Conservation (phyloP, 1,140 invertebrate genomes). For the Dendrolimus kikuchii region DNA sequence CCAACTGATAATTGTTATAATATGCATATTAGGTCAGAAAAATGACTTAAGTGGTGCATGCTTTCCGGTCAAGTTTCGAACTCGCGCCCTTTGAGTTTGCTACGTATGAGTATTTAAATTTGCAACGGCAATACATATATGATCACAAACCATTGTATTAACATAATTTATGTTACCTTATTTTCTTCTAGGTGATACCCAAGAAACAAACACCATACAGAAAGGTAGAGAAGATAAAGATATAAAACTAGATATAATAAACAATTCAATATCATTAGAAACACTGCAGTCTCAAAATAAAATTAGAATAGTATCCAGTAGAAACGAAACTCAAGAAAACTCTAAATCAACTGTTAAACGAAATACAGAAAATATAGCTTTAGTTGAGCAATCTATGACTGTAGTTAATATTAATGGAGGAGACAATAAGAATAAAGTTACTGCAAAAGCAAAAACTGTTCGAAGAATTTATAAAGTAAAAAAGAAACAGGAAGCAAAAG, state of each 20-base stretch:
- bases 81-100: no score
- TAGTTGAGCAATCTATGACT: slow-evolving; percentile 33
- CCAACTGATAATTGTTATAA: no score
- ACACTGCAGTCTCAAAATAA: slow-evolving; percentile 25
- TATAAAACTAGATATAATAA: slow-evolving; percentile 34
- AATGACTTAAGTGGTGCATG: no score
- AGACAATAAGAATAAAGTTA: slow-evolving; percentile 8
- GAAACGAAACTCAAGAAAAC: slow-evolving; percentile 5
- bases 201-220: slow-evolving; percentile 36
- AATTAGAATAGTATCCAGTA: slow-evolving; percentile 12
- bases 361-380: slow-evolving; percentile 11
- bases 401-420: slow-evolving; percentile 19
- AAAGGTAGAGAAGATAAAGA: slow-evolving; percentile 40
- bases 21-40: no score
- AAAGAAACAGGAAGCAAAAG: slow-evolving; percentile 5
- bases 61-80: no score
- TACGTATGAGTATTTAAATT: no score
- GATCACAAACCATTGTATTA: slow-evolving; percentile 1
- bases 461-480: slow-evolving; percentile 5
- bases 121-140: slow-evolving; percentile 4
- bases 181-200: slow-evolving; percentile 51
- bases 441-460: slow-evolving; percentile 25
- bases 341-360: slow-evolving; percentile 8
- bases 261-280: slow-evolving; percentile 33
- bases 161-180: slow-evolving; percentile 7